Evolutionary conservation across 2,797 vertebrate genomes (phyloP).

Genomic region (Hypotaenidia okinawae): DNA sequence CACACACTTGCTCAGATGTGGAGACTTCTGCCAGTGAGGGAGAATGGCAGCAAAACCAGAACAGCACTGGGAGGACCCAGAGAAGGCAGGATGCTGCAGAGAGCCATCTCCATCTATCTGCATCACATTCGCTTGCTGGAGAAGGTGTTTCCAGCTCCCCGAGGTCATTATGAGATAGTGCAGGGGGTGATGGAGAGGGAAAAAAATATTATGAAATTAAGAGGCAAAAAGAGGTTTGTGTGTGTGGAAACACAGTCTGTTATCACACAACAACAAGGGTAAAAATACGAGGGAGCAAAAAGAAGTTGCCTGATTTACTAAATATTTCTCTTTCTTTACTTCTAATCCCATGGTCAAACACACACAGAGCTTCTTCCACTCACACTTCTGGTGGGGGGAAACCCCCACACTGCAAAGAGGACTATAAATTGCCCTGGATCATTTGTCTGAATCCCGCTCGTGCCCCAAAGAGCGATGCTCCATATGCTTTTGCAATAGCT

Average conservation of each 20-base stretch:
- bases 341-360: background rate
- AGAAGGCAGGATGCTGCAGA: background rate
- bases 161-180: background rate
- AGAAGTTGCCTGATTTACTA: background rate
- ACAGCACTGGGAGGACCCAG: background rate
- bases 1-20: fast-evolving
- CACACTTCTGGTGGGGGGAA: background rate
- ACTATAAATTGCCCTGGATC: background rate
- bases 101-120: background rate
- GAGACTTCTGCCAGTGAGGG: fast-evolving
- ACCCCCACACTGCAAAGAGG: background rate
- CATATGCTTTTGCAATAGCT: conserved; percentile 63
- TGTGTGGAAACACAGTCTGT: background rate
- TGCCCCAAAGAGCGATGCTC: background rate
- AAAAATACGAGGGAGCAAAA: background rate
- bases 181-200: background rate
- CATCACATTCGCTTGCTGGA: background rate
- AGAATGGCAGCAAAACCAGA: background rate
- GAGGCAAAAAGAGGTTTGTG: background rate
- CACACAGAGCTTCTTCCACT: background rate
- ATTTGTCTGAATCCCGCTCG: conserved; percentile 11
- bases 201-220: background rate
- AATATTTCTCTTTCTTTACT: background rate
- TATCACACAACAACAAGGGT: background rate
- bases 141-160: background rate